Evolutionary conservation across 2,797 vertebrate genomes (phyloP).

Genomic region (Sebastes iracundus): DNA sequence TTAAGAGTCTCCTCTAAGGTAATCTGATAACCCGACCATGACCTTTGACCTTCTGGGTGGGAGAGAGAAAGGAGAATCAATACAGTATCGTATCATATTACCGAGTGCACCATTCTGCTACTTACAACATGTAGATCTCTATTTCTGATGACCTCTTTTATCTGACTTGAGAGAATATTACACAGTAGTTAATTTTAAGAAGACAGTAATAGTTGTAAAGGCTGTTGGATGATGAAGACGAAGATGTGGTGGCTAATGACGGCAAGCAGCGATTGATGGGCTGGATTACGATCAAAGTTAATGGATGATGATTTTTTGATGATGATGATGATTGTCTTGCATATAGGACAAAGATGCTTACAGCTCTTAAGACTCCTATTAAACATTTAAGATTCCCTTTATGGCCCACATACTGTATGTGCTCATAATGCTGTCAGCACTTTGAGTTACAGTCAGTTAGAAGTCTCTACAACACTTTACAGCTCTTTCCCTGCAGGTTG

Average conservation of each 20-base stretch:
- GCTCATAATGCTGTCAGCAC: not conserved
- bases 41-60: constrained; percentile 28
- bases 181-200: constrained; percentile 6
- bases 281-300: not conserved
- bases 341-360: constrained; percentile 1
- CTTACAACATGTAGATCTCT: not conserved
- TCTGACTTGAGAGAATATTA: constrained; percentile 18
- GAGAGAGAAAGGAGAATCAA: constrained; percentile 13
- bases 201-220: constrained; percentile 21
- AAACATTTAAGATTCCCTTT: not conserved
- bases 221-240: not conserved
- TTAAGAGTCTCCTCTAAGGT: not conserved
- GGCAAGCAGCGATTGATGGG: constrained; percentile 6
- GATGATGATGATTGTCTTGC: not conserved
- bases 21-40: constrained; percentile 21
- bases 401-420: not conserved
- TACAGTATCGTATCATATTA: constrained; percentile 3
- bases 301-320: constrained; percentile 12
- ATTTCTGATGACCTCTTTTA: constrained; percentile 23
- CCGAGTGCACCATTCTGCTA: not conserved
- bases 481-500: not conserved
- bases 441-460: not conserved
- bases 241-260: not conserved
- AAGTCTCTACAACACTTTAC: not conserved
- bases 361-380: not conserved